Evolutionary conservation across 2,797 vertebrate genomes (phyloP), one percentile per base, ranked within the genome.

Genomic region (Sciaenops ocellatus): DNA sequence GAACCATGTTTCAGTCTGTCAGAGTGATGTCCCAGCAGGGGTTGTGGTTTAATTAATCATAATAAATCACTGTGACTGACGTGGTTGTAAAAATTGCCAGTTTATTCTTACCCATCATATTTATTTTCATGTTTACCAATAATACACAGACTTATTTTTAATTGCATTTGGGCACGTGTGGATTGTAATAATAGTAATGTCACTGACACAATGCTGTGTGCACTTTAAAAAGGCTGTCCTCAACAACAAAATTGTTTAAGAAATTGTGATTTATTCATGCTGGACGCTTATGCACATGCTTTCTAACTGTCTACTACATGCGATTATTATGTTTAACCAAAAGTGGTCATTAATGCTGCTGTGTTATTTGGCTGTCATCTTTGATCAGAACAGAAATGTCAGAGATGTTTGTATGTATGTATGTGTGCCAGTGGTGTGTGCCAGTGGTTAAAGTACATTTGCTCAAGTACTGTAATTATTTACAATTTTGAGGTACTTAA

Each of bases 1-100:
- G 74, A 82, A 69, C 55, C 75, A 86, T 8, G 13, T 76, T 73
- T 87, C 86, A 57, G 44, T 71, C 65, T 78, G 67, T 84, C 74
- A 67, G 70, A 84, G 62, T 85, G 89, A 74, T n/a, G 54, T 70
- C 83, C 73, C 85, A 76, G 87, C 79, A 83, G 80, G 80, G 83
- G 75, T 65, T 78, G 77, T 74, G 22, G 61, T 50, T 83, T 85
- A 89, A 92, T 91, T 89, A 92, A 90, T 89, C 87, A 84, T 69
- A 85, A 85, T 80, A 71, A 87, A 90, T 90, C 85, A 84, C 71
- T 66, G 85, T 71, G 79, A 83, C 77, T 84, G 87, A 79, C 85
- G 83, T 38, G 52, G 64, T 46, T 38, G 72, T 64, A 67, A 79
- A 83, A 84, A 61, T 46, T 69, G 69, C 52, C 78, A 62, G 52